A percentile compares a stretch with the other conserved stretches of the same genome.
phyloP scores from a whole-genome alignment of 1,140 invertebrate genomes.

The Microplitis mediator region DNA sequence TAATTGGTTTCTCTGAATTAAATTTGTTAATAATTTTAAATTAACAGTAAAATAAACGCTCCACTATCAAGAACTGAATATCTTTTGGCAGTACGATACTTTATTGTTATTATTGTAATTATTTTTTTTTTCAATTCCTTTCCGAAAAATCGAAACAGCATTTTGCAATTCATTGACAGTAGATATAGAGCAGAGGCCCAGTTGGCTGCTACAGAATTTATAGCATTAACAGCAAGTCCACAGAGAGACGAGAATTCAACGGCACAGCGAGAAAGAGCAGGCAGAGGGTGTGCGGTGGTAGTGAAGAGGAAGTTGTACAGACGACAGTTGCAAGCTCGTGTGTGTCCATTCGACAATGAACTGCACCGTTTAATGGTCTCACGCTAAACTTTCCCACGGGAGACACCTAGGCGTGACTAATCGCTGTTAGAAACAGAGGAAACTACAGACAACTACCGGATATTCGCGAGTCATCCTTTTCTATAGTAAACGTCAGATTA shows the following conservation, averaged over 20 bases:
- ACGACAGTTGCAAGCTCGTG: slow-evolving; percentile 13
- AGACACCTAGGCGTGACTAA: slow-evolving; percentile 14
- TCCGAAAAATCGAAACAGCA: not conserved
- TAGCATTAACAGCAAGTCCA: slow-evolving; percentile 21
- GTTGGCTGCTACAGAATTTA: slow-evolving; percentile 19
- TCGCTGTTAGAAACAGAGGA: slow-evolving; percentile 9
- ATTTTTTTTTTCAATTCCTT: no score
- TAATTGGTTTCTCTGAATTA: no score
- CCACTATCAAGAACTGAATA: no score
- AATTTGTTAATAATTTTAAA: no score
- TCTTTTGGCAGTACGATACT: no score
- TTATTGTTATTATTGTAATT: no score
- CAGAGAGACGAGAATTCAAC: not conserved
- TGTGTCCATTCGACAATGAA: slow-evolving; percentile 7
- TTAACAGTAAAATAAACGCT: no score
- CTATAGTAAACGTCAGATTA: slow-evolving; percentile 1
- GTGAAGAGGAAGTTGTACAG: not conserved
- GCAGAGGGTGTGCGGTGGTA: not conserved
- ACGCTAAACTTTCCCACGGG: slow-evolving; percentile 17
- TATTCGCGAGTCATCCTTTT: not conserved
- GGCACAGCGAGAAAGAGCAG: not conserved
- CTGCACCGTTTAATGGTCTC: slow-evolving; percentile 14
- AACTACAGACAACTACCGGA: slow-evolving; percentile 2
- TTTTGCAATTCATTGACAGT: slow-evolving; percentile 10
- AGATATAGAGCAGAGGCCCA: not conserved